Percentiles rank a stretch among this genome's conserved stretches.
Conservation (phyloP, 2,797 vertebrate genomes). For the Trachurus trachurus region DNA sequence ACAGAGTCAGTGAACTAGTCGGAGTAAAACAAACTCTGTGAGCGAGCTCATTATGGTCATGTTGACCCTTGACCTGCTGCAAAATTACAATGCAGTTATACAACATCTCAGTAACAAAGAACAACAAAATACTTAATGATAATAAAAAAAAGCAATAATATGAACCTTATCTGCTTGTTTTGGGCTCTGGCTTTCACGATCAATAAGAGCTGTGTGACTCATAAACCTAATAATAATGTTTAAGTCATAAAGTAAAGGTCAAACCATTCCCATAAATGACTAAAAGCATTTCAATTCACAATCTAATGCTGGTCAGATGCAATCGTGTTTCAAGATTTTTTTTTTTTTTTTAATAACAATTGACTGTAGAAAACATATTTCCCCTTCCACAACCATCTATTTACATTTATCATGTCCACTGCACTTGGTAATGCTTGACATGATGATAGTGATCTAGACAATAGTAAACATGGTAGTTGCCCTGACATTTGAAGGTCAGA, state of each 20-base stretch:
- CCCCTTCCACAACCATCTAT: not conserved
- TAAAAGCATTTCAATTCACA: not conserved
- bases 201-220: not conserved
- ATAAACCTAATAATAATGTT: not conserved
- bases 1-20: conserved; percentile 45
- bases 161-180: not conserved
- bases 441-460: conserved; percentile 5
- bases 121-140: not conserved
- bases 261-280: not conserved
- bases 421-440: not conserved
- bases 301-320: not conserved
- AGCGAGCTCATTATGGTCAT: conserved; percentile 15
- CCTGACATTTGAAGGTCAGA: conserved; percentile 15
- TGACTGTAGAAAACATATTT: not conserved
- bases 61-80: not conserved
- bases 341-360: not conserved
- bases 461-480: not conserved
- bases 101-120: not conserved
- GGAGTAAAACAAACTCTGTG: conserved; percentile 1
- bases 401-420: not conserved
- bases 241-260: not conserved
- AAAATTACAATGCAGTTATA: not conserved
- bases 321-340: not conserved
- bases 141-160: not conserved
- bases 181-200: not conserved